These are phyloP conservation scores for Volucella bombylans DNA, from an alignment of 2,888 invertebrate species.

Conservation along the genomic window DNA sequence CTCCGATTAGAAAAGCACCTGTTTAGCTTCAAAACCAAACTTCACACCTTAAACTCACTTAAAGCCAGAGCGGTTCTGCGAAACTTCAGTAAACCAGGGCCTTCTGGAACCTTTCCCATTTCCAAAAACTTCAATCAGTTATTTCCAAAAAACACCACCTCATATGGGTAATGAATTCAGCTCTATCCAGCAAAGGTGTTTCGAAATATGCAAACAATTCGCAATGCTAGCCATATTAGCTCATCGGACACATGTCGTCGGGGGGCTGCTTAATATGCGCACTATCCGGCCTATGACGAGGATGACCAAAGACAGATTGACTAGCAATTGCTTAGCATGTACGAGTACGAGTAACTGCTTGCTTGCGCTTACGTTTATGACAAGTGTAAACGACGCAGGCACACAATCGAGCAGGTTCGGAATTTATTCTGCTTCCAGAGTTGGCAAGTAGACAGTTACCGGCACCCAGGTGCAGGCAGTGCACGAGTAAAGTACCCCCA, in stretches of 20 bases:
- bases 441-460: slow-evolving; percentile 1
- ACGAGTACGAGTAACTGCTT: not conserved
- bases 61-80: not conserved
- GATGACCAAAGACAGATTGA: slow-evolving; percentile 49
- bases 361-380: slow-evolving; percentile 49
- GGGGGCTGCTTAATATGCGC: slow-evolving; percentile 44
- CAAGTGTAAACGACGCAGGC: slow-evolving; percentile 23
- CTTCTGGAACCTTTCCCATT: slow-evolving; percentile 9
- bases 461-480: too few relatives aligned
- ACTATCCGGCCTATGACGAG: slow-evolving; percentile 34
- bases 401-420: slow-evolving; percentile 41
- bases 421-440: slow-evolving; percentile 45
- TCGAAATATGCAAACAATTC: slow-evolving; percentile 61
- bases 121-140: not conserved
- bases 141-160: slow-evolving; percentile 26
- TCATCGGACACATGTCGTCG: slow-evolving; percentile 16
- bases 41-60: not conserved
- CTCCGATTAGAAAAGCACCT: too few relatives aligned
- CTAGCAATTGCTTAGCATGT: slow-evolving; percentile 48
- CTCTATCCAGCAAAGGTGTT: slow-evolving; percentile 51
- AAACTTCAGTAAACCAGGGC: slow-evolving; percentile 14
- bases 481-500: not conserved
- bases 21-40: too few relatives aligned
- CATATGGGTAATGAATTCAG: slow-evolving; percentile 10
- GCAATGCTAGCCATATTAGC: slow-evolving; percentile 37